Conservation (phyloP, 1,140 invertebrate species). For the Drosophila cardini region DNA sequence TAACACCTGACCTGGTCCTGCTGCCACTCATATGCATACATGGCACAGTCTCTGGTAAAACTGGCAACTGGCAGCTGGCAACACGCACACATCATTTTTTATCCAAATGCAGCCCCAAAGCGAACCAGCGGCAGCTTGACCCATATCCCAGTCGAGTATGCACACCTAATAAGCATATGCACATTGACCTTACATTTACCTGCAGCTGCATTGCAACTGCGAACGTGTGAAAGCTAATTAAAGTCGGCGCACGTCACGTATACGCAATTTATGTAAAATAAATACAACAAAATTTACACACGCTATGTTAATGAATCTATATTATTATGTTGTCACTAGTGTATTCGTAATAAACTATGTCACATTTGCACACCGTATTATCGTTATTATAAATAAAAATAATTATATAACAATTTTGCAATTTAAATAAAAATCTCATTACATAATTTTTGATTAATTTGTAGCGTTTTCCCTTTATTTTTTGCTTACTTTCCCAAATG, state of each 20-base stretch:
- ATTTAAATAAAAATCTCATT: conserved; percentile 36
- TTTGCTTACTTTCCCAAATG: conserved; percentile 30
- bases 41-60: conserved; percentile 5
- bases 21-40: conserved; percentile 1
- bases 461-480: background rate
- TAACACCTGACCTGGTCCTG: conserved; percentile 15
- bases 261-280: conserved; percentile 18
- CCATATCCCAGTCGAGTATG: conserved; percentile 42
- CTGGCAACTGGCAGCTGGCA: too few species aligned
- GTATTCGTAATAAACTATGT: conserved; percentile 8
- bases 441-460: conserved; percentile 67
- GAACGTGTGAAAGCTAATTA: conserved; percentile 56
- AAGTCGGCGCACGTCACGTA: conserved; percentile 36
- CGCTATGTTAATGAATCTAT: conserved; percentile 3
- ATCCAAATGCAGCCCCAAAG: conserved; percentile 9
- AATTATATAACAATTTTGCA: background rate
- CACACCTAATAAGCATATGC: conserved; percentile 29
- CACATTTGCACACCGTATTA: conserved; percentile 28
- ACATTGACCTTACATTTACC: conserved; percentile 62
- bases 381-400: conserved; percentile 10
- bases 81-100: conserved; percentile 21
- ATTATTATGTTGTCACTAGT: conserved; percentile 9
- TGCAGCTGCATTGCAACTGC: background rate
- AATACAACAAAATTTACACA: conserved; percentile 16
- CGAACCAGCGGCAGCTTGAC: conserved; percentile 39